Percentiles rank a stretch among this genome's conserved stretches.
Evolutionary conservation across 2,888 invertebrate species (phyloP).

Genomic region (Pachycephus smyrnensis): DNA sequence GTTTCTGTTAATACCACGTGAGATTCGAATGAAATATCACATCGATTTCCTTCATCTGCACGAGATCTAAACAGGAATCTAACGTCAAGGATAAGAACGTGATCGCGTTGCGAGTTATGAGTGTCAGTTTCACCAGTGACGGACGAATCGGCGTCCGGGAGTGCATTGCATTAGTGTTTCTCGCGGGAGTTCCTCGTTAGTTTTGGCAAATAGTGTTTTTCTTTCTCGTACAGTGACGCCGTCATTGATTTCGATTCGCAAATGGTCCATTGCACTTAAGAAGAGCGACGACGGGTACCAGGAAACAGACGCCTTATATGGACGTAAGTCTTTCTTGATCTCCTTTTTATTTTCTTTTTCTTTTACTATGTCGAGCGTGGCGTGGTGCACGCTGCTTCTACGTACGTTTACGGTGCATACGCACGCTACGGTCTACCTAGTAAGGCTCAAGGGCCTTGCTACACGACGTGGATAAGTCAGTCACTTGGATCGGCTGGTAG

Average conservation of each 20-base stretch:
- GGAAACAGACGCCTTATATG: constrained; percentile 34
- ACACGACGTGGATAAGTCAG: constrained; percentile 9
- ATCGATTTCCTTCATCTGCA: not conserved
- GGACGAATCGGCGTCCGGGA: not conserved
- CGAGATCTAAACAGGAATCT: not conserved
- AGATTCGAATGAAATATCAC: not conserved
- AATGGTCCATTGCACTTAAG: not conserved
- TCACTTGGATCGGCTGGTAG: constrained; percentile 23
- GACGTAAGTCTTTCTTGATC: constrained; percentile 40
- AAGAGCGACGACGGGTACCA: constrained; percentile 2
- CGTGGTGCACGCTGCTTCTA: not conserved
- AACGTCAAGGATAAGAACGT: not conserved
- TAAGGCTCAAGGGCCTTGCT: constrained; percentile 1
- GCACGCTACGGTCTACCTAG: not conserved
- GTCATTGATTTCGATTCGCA: not conserved
- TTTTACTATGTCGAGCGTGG: constrained; percentile 11
- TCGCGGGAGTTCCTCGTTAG: not conserved
- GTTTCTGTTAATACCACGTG: not conserved
- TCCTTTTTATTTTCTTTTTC: constrained; percentile 18
- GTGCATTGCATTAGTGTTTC: not conserved
- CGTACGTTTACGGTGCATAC: not conserved
- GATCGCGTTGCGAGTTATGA: not conserved
- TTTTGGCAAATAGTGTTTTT: not conserved
- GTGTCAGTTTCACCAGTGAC: not conserved
- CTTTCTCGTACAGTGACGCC: not conserved